phyloP scores from a whole-genome alignment of 2,113 vertebrate species.

The Paradoxurus hermaphroditus region DNA sequence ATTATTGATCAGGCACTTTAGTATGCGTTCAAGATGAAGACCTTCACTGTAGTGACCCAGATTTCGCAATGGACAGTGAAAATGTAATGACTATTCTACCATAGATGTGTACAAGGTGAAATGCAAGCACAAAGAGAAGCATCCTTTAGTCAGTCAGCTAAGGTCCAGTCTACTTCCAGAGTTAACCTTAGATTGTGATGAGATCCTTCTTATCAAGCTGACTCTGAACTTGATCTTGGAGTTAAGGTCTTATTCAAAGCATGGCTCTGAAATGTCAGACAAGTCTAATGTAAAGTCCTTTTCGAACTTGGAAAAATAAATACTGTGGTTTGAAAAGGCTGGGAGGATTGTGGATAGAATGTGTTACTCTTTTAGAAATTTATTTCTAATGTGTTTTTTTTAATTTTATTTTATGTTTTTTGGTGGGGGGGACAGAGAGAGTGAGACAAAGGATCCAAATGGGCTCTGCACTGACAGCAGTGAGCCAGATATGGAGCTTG shows the following conservation, averaged over 20 bases:
- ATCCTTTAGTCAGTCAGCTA: neutral
- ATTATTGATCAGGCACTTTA: neutral
- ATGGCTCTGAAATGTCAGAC: neutral
- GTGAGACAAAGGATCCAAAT: too few species aligned
- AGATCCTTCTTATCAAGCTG: neutral
- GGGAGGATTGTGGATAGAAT: neutral
- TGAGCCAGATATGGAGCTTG: too few species aligned
- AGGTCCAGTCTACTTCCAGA: neutral
- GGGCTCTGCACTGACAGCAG: too few species aligned
- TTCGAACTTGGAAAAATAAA: neutral
- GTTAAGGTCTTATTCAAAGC: neutral
- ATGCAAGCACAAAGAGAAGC: neutral
- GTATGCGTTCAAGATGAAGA: neutral
- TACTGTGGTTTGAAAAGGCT: neutral
- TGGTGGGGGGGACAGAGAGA: too few species aligned
- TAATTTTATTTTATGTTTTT: too few species aligned
- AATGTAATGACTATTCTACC: neutral
- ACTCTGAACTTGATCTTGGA: neutral
- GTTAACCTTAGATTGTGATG: neutral
- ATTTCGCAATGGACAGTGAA: neutral
- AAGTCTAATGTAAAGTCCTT: neutral
- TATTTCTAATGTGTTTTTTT: neutral
- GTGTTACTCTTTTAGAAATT: neutral
- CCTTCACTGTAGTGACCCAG: neutral
- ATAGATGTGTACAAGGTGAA: neutral